Conservation (phyloP, 2,113 vertebrate genomes). For the Callithrix jacchus region DNA sequence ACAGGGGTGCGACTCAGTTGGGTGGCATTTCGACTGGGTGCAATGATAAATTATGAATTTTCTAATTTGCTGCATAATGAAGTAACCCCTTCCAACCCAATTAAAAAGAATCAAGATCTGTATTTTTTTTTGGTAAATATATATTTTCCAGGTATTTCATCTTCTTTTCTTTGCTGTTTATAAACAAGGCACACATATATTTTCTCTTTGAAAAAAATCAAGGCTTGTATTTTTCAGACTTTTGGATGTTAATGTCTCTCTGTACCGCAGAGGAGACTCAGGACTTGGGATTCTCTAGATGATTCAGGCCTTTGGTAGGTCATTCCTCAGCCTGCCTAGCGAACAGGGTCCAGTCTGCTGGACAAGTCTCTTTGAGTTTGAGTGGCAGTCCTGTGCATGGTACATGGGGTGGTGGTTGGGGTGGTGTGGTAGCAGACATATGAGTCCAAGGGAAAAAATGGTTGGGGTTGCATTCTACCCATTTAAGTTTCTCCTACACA, state of each 20-base stretch:
- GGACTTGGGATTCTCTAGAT: conserved; percentile 70
- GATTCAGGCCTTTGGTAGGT: conserved; percentile 73
- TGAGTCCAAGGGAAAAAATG: neutral
- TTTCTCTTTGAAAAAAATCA: conserved; percentile 62
- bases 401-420: neutral
- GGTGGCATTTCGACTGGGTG: conserved; percentile 98
- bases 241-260: conserved; percentile 72
- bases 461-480: rapidly evolving
- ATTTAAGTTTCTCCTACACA: neutral
- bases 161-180: conserved; percentile 57
- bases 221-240: conserved; percentile 77
- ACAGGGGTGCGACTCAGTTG: conserved; percentile 95
- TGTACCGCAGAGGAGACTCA: conserved; percentile 70
- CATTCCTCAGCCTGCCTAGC: conserved; percentile 71
- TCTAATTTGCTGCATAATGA: conserved; percentile 99
- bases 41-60: conserved; percentile 99
- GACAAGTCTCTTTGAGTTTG: conserved; percentile 73
- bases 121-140: conserved; percentile 74
- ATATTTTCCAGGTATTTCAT: conserved; percentile 72
- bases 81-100: conserved; percentile 95
- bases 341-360: conserved; percentile 48
- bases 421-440: rapidly evolving
- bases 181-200: conserved; percentile 2
- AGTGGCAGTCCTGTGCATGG: conserved; percentile 67
- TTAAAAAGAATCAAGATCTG: conserved; percentile 81